Evolutionary conservation across 2,797 vertebrate species (phyloP).

Genomic region (Gymnocypris eckloni): DNA sequence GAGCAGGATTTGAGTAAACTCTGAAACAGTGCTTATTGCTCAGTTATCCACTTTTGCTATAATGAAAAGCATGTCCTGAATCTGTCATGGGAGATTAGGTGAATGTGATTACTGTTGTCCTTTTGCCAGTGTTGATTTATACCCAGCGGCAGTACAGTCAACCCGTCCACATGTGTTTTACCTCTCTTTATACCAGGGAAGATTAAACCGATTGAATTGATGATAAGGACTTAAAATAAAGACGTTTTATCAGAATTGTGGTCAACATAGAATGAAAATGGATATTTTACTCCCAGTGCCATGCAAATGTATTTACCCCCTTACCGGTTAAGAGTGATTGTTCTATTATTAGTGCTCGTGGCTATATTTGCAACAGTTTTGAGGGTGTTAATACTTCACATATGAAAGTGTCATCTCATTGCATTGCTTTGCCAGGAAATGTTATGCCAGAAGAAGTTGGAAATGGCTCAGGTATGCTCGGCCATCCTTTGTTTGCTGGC

Average conservation of each 20-base stretch:
- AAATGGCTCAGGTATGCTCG: not conserved
- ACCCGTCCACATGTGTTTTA: constrained; percentile 71
- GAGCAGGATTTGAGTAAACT: constrained; percentile 89
- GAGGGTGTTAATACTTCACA: constrained; percentile 9
- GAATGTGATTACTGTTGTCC: constrained; percentile 94
- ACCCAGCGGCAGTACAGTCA: constrained; percentile 79
- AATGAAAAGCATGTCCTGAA: constrained; percentile 97
- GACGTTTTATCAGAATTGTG: constrained; percentile 66
- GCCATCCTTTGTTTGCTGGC: constrained; percentile 22
- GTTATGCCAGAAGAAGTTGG: not conserved
- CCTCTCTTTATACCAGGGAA: constrained; percentile 65
- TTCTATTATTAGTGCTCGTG: constrained; percentile 6
- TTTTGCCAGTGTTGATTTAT: constrained; percentile 88
- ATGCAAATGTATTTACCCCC: not conserved
- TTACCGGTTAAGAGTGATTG: not conserved
- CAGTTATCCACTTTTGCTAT: constrained; percentile 91
- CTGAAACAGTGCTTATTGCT: constrained; percentile 90
- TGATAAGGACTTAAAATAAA: constrained; percentile 71
- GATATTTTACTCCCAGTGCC: not conserved
- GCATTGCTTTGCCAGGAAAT: not conserved
- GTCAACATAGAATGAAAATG: constrained; percentile 26
- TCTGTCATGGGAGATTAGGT: constrained; percentile 93
- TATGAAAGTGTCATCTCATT: not conserved
- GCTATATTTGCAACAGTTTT: not conserved
- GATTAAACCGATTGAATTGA: constrained; percentile 70